These are phyloP conservation scores for Seira ritae DNA, from an alignment of 2,888 invertebrate genomes.

Conservation along the genomic window DNA sequence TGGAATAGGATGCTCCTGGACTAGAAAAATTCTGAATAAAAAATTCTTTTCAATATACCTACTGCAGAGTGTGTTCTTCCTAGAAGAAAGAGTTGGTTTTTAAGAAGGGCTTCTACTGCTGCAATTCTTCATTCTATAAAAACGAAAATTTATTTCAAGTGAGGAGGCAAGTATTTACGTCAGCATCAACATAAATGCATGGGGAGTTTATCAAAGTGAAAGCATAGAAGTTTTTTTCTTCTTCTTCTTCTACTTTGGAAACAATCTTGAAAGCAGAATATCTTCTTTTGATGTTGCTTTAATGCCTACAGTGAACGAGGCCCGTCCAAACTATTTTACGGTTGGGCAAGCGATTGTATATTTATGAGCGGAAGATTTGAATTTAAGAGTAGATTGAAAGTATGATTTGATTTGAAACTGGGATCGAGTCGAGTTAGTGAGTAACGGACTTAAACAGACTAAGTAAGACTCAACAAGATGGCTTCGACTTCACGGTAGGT, in stretches of 20 bases:
- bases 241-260: constrained; percentile 7
- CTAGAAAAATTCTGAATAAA: background rate
- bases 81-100: no score
- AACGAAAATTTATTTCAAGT: background rate
- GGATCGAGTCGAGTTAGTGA: background rate
- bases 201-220: constrained; percentile 13
- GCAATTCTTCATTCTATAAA: constrained; percentile 13
- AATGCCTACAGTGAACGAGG: background rate
- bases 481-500: no score
- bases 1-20: constrained; percentile 17
- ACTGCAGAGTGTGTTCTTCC: background rate
- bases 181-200: constrained; percentile 18
- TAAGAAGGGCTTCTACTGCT: no score
- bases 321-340: constrained; percentile 7
- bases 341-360: constrained; percentile 16
- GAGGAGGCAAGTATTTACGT: constrained; percentile 2
- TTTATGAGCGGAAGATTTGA: constrained; percentile 21
- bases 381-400: constrained; percentile 17
- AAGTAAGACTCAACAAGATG: no score
- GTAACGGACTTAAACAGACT: background rate
- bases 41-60: constrained; percentile 18
- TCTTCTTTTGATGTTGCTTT: constrained; percentile 16
- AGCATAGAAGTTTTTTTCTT: constrained; percentile 8
- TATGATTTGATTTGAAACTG: constrained; percentile 19
- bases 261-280: constrained; percentile 8